These are phyloP conservation scores for Adelosebastes latens DNA, from an alignment of 2,797 vertebrate species.

Conservation along the genomic window DNA sequence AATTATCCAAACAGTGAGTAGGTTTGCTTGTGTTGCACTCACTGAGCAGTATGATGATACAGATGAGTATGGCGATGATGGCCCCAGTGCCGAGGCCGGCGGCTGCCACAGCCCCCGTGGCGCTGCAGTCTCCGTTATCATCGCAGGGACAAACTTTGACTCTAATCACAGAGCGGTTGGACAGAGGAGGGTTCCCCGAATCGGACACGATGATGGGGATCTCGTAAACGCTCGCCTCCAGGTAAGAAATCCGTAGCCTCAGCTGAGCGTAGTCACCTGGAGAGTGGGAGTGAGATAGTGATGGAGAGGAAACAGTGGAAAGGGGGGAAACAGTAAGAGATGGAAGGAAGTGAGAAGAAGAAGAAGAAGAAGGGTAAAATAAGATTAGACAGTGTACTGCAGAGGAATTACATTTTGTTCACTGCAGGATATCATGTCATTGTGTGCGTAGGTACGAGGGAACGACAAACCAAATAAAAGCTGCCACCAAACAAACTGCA, in stretches of 20 bases:
- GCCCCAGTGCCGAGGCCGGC: constrained; percentile 95
- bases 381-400: constrained; percentile 6
- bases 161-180: constrained; percentile 92
- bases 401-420: constrained; percentile 34
- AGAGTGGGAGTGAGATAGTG: background rate
- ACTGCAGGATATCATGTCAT: constrained; percentile 29
- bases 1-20: background rate
- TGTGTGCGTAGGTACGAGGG: background rate
- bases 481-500: constrained; percentile 20
- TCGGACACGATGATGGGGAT: constrained; percentile 94
- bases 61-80: constrained; percentile 95
- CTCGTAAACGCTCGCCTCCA: constrained; percentile 91
- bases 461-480: constrained; percentile 27
- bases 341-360: background rate
- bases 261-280: constrained; percentile 95
- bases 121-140: constrained; percentile 94
- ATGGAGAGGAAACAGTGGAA: background rate
- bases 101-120: constrained; percentile 91
- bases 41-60: constrained; percentile 95
- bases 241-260: constrained; percentile 89
- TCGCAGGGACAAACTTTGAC: constrained; percentile 98
- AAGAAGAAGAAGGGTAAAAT: constrained; percentile 4
- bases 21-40: constrained; percentile 69
- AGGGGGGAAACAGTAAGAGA: background rate
- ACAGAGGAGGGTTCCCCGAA: constrained; percentile 96